phyloP scores from a whole-genome alignment of 2,113 vertebrate genomes.

The Spilogale gracilis region DNA sequence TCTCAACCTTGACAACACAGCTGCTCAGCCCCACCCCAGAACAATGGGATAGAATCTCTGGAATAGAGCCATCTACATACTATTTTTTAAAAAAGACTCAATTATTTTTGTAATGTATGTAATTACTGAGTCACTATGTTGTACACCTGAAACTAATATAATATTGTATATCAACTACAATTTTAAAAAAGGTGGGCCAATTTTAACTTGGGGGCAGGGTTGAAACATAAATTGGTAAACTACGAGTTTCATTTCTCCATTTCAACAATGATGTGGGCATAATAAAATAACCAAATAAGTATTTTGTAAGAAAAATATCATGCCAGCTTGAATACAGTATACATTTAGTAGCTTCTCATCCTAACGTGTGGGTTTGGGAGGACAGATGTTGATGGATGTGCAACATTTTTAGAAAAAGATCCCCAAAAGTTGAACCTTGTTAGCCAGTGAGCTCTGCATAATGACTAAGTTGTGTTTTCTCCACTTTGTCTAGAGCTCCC shows the following conservation, averaged over 20 bases:
- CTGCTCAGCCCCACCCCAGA: not conserved
- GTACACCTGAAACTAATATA: not conserved
- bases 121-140: not conserved
- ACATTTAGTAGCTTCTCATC: not conserved
- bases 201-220: not conserved
- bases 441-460: rapidly evolving
- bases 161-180: not conserved
- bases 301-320: not conserved
- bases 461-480: not conserved
- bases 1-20: not conserved
- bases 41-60: not conserved
- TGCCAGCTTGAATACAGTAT: not conserved
- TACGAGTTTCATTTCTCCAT: not conserved
- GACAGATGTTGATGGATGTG: not conserved
- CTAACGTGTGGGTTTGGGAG: not conserved
- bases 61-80: not conserved
- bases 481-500: not conserved
- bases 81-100: not conserved
- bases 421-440: not conserved
- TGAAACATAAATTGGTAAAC: not conserved
- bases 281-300: not conserved
- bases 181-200: not conserved
- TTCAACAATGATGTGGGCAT: not conserved
- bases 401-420: not conserved
- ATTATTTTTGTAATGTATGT: not conserved